phyloP scores from a whole-genome alignment of 2,888 invertebrate genomes.

The Netelia fuscicornis region DNA sequence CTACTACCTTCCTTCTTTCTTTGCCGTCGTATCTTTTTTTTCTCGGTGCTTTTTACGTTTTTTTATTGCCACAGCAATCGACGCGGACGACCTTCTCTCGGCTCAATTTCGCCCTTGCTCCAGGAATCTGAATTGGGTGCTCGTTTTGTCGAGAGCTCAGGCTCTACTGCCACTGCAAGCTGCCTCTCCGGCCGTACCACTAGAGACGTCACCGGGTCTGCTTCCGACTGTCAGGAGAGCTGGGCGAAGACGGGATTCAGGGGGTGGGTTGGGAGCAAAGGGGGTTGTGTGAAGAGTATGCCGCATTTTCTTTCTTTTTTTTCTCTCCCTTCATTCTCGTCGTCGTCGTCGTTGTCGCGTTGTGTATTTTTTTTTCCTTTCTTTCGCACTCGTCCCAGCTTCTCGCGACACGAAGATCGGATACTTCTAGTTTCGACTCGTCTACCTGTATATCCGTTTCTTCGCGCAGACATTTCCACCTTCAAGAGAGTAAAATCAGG shows the following conservation, averaged over 20 bases:
- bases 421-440: too few species aligned
- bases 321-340: slow-evolving; percentile 31
- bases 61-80: slow-evolving; percentile 66
- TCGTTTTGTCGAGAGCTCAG: slow-evolving; percentile 63
- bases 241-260: too few species aligned
- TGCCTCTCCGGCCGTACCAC: slow-evolving; percentile 7
- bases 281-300: slow-evolving; percentile 40
- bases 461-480: too few species aligned
- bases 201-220: slow-evolving; percentile 17
- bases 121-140: slow-evolving; percentile 69
- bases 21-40: slow-evolving; percentile 21
- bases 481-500: too few species aligned
- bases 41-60: slow-evolving; percentile 27
- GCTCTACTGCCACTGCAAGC: background rate
- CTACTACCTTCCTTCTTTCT: background rate
- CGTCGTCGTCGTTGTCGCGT: slow-evolving; percentile 24
- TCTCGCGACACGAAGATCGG: too few species aligned
- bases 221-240: slow-evolving; percentile 43
- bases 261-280: too few species aligned
- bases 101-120: slow-evolving; percentile 64
- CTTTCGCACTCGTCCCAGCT: background rate
- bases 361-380: slow-evolving; percentile 32
- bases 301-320: slow-evolving; percentile 56
- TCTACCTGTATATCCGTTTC: too few species aligned
- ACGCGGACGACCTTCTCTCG: slow-evolving; percentile 65